Conservation (phyloP, 2,113 vertebrate genomes). For the Platycercus adscitus region DNA sequence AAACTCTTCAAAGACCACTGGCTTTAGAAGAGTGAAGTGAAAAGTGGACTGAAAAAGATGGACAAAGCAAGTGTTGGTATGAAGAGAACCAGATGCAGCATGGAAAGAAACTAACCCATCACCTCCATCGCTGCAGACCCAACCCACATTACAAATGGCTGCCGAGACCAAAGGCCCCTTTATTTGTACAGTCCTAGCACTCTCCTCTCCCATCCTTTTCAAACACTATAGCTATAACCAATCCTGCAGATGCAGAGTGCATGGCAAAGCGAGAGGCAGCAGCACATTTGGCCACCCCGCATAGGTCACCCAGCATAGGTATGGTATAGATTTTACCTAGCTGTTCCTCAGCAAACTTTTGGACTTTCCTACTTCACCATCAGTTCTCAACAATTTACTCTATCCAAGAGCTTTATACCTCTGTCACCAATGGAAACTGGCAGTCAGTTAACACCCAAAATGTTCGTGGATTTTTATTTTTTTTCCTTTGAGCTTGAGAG, state of each 20-base stretch:
- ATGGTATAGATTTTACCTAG: not conserved
- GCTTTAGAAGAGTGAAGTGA: not conserved
- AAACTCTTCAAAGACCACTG: not conserved
- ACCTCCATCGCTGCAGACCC: not conserved
- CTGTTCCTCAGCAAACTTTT: not conserved
- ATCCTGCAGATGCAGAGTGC: not conserved
- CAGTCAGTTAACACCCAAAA: not conserved
- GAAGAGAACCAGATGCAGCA: not conserved
- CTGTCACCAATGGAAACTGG: rapidly evolving
- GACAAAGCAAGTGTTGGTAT: not conserved
- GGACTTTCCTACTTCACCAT: not conserved
- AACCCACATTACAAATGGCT: rapidly evolving
- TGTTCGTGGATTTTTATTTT: not conserved
- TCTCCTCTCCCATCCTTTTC: not conserved
- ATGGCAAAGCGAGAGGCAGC: not conserved
- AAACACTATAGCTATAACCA: not conserved
- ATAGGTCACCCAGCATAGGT: rapidly evolving
- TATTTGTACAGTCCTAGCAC: not conserved
- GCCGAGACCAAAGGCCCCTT: not conserved
- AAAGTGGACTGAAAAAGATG: not conserved
- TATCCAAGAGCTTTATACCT: not conserved
- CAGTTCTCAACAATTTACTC: not conserved
- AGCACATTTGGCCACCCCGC: rapidly evolving
- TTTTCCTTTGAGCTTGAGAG: not conserved
- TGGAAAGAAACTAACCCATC: not conserved